A percentile compares a stretch with the other conserved stretches of the same genome.
Conservation (phyloP, 2,113 vertebrate genomes). For the Chascanopsetta lugubris region DNA sequence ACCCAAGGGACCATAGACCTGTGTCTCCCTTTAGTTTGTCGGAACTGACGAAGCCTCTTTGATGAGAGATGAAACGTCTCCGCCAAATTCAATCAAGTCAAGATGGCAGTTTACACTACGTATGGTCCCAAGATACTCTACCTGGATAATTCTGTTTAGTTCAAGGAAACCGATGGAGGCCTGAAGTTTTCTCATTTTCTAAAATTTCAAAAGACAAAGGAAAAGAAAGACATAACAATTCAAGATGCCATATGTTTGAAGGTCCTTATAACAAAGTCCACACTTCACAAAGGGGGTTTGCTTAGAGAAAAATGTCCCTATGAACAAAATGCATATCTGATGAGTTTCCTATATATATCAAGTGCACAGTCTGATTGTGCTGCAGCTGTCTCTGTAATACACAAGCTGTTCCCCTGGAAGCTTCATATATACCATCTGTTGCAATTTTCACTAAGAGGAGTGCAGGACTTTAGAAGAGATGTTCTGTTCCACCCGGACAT, state of each 20-base stretch:
- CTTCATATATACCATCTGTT: constrained; percentile 35
- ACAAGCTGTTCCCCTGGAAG: constrained; percentile 1
- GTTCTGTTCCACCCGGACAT: constrained; percentile 14
- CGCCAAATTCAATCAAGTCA: too few species aligned
- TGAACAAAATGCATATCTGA: background rate
- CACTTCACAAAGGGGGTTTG: background rate
- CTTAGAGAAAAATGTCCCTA: background rate
- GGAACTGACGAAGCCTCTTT: too few species aligned
- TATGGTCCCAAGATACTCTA: too few species aligned
- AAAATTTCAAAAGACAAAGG: background rate
- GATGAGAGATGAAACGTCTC: too few species aligned
- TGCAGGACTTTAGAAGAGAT: constrained; percentile 1
- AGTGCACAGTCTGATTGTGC: background rate
- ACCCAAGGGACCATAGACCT: too few species aligned
- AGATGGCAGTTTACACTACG: too few species aligned
- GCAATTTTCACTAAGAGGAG: background rate
- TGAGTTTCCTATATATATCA: background rate
- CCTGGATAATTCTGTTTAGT: too few species aligned
- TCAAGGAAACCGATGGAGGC: background rate
- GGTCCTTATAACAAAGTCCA: background rate
- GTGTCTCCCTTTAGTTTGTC: too few species aligned
- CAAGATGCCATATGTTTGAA: background rate
- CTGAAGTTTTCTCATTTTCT: background rate
- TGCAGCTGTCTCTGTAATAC: background rate
- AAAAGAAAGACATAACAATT: background rate